A percentile compares a stretch with the other conserved stretches of the same genome.
Conservation (phyloP, 2,888 invertebrate genomes). For the Omphaloscelis lunosa region DNA sequence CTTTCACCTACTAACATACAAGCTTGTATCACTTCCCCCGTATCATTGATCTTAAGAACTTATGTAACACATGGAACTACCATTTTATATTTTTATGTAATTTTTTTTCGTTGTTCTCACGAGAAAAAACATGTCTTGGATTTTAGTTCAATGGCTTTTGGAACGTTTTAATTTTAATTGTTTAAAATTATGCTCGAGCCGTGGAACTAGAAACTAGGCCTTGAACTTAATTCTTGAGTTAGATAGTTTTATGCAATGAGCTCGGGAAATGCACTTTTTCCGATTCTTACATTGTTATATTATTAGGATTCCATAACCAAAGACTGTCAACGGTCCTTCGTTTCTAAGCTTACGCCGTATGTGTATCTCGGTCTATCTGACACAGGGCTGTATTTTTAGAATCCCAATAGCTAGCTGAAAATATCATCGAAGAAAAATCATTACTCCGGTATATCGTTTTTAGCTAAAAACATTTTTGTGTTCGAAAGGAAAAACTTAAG, state of each 20-base stretch:
- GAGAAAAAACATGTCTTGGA: conserved; percentile 14
- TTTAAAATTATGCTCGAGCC: neutral
- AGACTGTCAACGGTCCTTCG: neutral
- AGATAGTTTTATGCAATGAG: neutral
- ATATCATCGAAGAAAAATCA: neutral
- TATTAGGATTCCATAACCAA: neutral
- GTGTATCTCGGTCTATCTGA: too few species aligned
- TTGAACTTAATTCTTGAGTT: neutral
- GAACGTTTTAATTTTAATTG: conserved; percentile 14
- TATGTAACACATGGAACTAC: conserved; percentile 60
- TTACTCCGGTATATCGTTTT: neutral
- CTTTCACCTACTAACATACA: conserved; percentile 79
- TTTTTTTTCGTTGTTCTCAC: conserved; percentile 38
- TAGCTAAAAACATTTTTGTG: neutral
- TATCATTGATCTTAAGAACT: conserved; percentile 62
- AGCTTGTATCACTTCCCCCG: conserved; percentile 58
- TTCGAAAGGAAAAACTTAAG: too few species aligned
- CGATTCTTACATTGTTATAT: too few species aligned
- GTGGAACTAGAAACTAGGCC: conserved; percentile 1
- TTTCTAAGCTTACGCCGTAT: neutral
- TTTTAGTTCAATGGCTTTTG: conserved; percentile 32
- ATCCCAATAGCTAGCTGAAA: too few species aligned
- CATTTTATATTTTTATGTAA: conserved; percentile 53
- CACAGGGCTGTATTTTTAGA: too few species aligned
- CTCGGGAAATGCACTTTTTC: neutral